phyloP scores from a whole-genome alignment of 2,797 vertebrate species.

The Serranus cabrilla region DNA sequence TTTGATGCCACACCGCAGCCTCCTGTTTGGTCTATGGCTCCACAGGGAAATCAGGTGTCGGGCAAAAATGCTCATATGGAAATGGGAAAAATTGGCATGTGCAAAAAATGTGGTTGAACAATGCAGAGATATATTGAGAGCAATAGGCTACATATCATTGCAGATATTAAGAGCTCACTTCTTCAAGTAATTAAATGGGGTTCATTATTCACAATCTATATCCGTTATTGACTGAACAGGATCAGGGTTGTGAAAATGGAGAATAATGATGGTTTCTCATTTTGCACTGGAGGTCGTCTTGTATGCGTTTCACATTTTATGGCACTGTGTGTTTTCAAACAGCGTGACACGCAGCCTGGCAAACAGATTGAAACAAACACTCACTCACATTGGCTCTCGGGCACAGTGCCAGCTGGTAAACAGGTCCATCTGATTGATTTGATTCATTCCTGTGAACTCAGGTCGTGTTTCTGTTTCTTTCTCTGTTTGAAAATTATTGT shows the following conservation, averaged over 20 bases:
- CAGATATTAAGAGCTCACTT: not conserved
- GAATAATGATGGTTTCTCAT: not conserved
- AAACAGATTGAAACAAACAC: conserved; percentile 47
- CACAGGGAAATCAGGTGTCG: not conserved
- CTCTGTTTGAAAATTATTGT: conserved; percentile 13
- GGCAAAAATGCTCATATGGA: not conserved
- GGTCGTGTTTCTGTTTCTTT: not conserved
- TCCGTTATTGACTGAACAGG: not conserved
- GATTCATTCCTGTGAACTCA: conserved; percentile 30
- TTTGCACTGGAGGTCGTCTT: not conserved
- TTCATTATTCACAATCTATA: conserved; percentile 12
- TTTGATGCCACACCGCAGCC: not conserved
- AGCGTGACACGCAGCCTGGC: conserved; percentile 12
- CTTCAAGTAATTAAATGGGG: conserved; percentile 6
- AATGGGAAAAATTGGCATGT: not conserved
- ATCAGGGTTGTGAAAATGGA: not conserved
- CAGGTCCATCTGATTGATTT: conserved; percentile 50
- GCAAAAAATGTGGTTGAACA: not conserved
- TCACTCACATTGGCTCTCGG: conserved; percentile 24
- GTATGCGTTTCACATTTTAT: conserved; percentile 22
- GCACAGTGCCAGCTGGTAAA: conserved; percentile 43
- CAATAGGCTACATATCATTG: not conserved
- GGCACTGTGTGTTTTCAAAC: conserved; percentile 37
- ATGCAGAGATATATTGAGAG: not conserved
- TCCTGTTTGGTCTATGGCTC: not conserved